Conservation (phyloP, 2,113 vertebrate genomes). For the Bambusicola thoracicus region DNA sequence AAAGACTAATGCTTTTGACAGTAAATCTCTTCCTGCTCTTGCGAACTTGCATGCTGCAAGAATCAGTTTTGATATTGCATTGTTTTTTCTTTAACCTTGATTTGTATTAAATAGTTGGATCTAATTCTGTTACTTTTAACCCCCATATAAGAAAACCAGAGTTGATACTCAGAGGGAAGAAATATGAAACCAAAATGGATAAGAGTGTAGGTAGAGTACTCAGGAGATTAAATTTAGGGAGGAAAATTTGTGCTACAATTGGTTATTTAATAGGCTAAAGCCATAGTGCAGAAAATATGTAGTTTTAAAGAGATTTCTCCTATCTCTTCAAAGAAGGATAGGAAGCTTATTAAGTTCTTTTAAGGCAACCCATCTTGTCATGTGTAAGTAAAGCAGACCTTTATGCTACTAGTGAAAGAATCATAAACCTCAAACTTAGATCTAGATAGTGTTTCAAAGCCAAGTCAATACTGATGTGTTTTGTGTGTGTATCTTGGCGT, state of each 20-base stretch:
- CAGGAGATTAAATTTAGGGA: background rate
- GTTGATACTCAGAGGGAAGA: background rate
- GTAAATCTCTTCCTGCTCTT: background rate
- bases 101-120: constrained; percentile 12
- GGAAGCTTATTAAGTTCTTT: background rate
- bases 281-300: background rate
- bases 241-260: background rate
- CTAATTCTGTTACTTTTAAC: constrained; percentile 1
- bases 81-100: constrained; percentile 50
- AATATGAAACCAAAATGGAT: background rate
- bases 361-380: background rate
- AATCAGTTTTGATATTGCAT: background rate
- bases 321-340: background rate
- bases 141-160: background rate
- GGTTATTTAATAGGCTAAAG: background rate
- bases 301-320: background rate
- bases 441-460: background rate
- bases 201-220: background rate
- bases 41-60: background rate
- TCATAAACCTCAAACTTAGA: background rate
- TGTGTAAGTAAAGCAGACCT: background rate
- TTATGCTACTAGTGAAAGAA: background rate
- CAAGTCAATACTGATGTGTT: background rate
- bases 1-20: background rate
- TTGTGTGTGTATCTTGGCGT: background rate